Evolutionary conservation across 2,797 vertebrate genomes (phyloP).

Genomic region (Sebastes reedi): DNA sequence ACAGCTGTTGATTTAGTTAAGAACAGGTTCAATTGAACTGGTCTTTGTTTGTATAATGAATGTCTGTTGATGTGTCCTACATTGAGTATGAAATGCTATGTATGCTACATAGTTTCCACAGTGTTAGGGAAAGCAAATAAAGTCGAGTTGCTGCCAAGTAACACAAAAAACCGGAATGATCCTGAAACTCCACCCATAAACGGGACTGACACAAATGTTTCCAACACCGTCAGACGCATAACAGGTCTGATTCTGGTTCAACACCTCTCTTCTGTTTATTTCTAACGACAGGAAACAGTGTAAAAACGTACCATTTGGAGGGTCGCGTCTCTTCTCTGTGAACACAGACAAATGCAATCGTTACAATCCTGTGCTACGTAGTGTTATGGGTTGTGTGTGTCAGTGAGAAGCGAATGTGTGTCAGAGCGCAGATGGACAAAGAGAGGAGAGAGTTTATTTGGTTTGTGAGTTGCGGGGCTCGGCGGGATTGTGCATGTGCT

Average conservation of each 20-base stretch:
- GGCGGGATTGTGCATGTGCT: slow-evolving; percentile 14
- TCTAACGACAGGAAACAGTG: slow-evolving; percentile 39
- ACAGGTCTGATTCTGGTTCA: not conserved
- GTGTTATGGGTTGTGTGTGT: slow-evolving; percentile 30
- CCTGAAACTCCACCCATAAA: not conserved
- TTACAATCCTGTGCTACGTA: slow-evolving; percentile 52
- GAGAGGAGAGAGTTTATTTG: slow-evolving; percentile 3
- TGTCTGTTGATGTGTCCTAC: too few relatives aligned
- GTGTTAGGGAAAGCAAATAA: not conserved
- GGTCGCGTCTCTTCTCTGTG: slow-evolving; percentile 92
- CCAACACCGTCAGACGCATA: not conserved
- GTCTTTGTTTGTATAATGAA: not conserved
- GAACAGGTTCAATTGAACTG: not conserved
- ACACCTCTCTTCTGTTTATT: not conserved
- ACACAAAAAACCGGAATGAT: not conserved
- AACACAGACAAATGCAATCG: slow-evolving; percentile 70
- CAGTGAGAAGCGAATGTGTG: slow-evolving; percentile 42
- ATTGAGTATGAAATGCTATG: not conserved
- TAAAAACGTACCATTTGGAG: slow-evolving; percentile 88
- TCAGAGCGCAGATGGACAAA: slow-evolving; percentile 18
- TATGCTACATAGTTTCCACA: not conserved
- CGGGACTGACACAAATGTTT: not conserved
- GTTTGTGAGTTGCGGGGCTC: slow-evolving; percentile 11
- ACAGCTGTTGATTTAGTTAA: not conserved
- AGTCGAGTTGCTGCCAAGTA: not conserved